A percentile compares a stretch with the other conserved stretches of the same genome.
phyloP scores from a whole-genome alignment of 2,113 vertebrate species.

The Varanus komodoensis region DNA sequence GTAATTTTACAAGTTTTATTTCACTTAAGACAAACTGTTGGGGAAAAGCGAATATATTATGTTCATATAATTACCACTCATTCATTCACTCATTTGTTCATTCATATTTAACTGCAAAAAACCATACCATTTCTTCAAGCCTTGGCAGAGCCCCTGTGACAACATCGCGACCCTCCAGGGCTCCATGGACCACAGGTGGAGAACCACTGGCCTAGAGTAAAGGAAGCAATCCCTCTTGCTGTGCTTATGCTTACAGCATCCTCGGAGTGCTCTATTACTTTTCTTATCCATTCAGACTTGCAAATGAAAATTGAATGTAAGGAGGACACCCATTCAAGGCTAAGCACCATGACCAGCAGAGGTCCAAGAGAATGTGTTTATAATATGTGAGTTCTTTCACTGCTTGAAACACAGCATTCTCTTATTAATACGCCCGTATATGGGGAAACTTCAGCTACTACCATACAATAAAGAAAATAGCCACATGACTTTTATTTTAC shows the following conservation, averaged over 20 bases:
- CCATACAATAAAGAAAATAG: background rate
- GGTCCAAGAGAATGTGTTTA: background rate
- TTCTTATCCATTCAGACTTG: background rate
- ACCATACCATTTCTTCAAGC: too few species aligned
- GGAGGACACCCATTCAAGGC: background rate
- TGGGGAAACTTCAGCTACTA: background rate
- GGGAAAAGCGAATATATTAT: too few species aligned
- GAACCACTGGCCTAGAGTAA: background rate
- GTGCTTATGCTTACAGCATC: background rate
- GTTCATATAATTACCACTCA: too few species aligned
- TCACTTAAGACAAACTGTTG: too few species aligned
- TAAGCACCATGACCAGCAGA: background rate
- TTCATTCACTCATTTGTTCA: too few species aligned
- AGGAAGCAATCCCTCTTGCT: background rate
- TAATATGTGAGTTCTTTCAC: background rate
- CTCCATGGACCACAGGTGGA: too few species aligned
- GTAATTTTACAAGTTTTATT: too few species aligned
- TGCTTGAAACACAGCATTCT: background rate
- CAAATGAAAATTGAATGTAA: background rate
- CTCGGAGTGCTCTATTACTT: background rate
- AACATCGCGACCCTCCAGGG: too few species aligned
- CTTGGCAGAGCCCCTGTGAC: too few species aligned
- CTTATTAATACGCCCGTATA: background rate
- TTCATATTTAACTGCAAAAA: too few species aligned
- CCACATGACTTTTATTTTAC: background rate